A percentile compares a stretch with the other conserved stretches of the same genome.
Conservation (phyloP, 2,797 vertebrate genomes). For the Schizopygopsis malacanthus region DNA sequence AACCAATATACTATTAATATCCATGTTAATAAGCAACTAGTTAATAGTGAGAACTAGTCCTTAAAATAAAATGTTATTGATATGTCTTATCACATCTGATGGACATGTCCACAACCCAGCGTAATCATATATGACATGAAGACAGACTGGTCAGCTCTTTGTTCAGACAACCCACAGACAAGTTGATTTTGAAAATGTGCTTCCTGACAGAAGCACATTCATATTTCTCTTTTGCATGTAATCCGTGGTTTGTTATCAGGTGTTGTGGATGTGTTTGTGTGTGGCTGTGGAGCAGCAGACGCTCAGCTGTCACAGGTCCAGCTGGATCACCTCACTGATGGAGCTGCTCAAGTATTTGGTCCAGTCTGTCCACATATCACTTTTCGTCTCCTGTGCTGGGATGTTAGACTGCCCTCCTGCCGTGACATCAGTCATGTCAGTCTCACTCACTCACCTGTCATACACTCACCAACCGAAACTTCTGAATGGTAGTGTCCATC, state of each 20-base stretch:
- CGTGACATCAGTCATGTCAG: background rate
- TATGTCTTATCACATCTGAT: background rate
- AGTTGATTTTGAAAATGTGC: background rate
- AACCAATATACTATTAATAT: too few species aligned
- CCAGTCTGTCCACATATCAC: background rate
- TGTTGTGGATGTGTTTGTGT: background rate
- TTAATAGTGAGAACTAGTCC: background rate
- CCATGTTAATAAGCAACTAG: background rate
- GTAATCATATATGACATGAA: background rate
- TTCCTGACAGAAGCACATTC: background rate
- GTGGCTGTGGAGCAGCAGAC: background rate
- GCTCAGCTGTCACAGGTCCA: background rate
- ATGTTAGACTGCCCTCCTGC: background rate
- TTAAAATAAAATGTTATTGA: too few species aligned
- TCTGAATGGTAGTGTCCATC: background rate
- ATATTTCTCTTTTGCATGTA: background rate
- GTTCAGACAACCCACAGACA: background rate
- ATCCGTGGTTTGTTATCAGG: background rate
- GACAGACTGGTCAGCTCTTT: background rate
- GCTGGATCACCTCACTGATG: background rate
- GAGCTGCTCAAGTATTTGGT: background rate
- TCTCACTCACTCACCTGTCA: background rate
- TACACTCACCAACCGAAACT: background rate
- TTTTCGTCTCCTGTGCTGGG: slow-evolving; percentile 2
- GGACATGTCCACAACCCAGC: background rate